Evolutionary conservation across 2,888 invertebrate species (phyloP).

Genomic region (Noctuana brunneofusca): DNA sequence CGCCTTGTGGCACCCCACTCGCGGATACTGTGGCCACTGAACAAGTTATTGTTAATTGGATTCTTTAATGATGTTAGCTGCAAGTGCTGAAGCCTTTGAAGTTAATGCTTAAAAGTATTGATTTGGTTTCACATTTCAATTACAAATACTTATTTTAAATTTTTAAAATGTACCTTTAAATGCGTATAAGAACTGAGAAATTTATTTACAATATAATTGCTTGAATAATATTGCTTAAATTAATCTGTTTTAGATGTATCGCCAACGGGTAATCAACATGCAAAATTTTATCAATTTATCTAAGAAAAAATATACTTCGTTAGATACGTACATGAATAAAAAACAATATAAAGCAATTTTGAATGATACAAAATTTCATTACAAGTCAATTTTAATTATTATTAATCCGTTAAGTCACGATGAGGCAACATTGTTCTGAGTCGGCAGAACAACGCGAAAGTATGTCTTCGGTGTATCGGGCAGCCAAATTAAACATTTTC

Average conservation of each 20-base stretch:
- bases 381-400: slow-evolving; percentile 19
- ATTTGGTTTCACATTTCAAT: slow-evolving; percentile 22
- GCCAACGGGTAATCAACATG: too few relatives aligned
- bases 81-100: slow-evolving; percentile 23
- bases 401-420: slow-evolving; percentile 20
- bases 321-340: neutral
- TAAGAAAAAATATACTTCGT: neutral
- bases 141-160: neutral
- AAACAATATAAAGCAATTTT: slow-evolving; percentile 9
- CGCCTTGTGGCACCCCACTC: slow-evolving; percentile 30
- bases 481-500: slow-evolving; percentile 62
- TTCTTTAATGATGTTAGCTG: slow-evolving; percentile 28
- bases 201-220: neutral
- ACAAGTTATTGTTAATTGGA: slow-evolving; percentile 35
- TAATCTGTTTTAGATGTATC: too few relatives aligned
- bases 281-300: too few relatives aligned
- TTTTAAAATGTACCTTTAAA: neutral
- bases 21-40: slow-evolving; percentile 26
- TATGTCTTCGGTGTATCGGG: slow-evolving; percentile 47
- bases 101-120: slow-evolving; percentile 20
- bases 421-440: slow-evolving; percentile 19
- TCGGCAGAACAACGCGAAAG: slow-evolving; percentile 43
- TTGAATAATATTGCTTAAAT: too few relatives aligned
- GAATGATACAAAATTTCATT: slow-evolving; percentile 18
- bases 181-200: neutral